Percentiles rank a stretch among this genome's conserved stretches.
Conservation (phyloP, 2,797 vertebrate genomes). For the Pantherophis alleghaniensis region DNA sequence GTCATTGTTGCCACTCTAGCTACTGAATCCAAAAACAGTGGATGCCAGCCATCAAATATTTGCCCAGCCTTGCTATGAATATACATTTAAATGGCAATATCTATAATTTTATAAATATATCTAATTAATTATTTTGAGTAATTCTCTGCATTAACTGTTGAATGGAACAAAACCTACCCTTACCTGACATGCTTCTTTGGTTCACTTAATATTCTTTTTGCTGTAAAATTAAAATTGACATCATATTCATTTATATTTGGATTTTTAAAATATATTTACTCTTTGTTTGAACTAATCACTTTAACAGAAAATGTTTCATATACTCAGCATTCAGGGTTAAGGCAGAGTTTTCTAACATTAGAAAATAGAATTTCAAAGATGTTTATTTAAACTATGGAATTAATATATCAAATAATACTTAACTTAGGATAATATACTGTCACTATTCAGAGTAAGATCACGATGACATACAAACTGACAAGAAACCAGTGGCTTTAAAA, state of each 20-base stretch:
- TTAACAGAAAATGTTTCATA: not conserved
- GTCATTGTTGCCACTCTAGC: not conserved
- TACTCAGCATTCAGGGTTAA: not conserved
- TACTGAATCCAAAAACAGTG: not conserved
- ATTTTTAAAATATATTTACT: not conserved
- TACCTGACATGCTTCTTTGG: constrained; percentile 25
- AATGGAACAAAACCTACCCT: not conserved
- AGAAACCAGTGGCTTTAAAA: not conserved
- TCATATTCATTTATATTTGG: not conserved
- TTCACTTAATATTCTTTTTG: constrained; percentile 10
- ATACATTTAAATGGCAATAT: not conserved
- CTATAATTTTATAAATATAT: not conserved
- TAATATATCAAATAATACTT: not conserved
- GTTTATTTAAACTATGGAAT: not conserved
- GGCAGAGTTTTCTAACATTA: not conserved
- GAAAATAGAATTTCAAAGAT: not conserved
- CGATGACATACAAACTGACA: not conserved
- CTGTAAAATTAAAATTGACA: not conserved
- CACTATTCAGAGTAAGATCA: not conserved
- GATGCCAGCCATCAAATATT: not conserved
- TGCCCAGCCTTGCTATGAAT: not conserved
- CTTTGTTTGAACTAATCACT: not conserved
- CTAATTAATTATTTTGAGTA: not conserved
- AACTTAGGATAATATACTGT: not conserved
- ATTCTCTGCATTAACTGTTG: not conserved